phyloP scores from a whole-genome alignment of 2,797 vertebrate species.

The Anabacerthia variegaticeps region DNA sequence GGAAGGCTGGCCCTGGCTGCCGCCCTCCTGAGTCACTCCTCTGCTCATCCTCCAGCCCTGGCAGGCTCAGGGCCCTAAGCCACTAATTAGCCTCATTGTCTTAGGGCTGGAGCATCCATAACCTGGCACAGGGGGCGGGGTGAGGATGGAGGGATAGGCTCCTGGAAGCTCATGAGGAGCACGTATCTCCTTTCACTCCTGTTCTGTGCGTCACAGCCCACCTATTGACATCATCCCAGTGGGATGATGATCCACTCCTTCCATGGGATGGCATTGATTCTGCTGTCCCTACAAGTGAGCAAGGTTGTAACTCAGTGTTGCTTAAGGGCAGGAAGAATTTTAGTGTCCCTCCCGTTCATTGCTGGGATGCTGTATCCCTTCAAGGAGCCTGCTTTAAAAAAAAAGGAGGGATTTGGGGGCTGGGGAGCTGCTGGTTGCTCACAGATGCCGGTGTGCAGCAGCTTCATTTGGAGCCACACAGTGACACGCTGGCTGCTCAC shows the following conservation, averaged over 20 bases:
- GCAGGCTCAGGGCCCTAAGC: slow-evolving; percentile 33
- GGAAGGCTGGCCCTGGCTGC: neutral
- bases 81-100: slow-evolving; percentile 52
- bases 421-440: fast-evolving
- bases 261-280: fast-evolving
- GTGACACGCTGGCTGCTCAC: neutral
- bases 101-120: neutral
- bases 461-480: fast-evolving
- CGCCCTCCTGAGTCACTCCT: neutral
- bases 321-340: fast-evolving
- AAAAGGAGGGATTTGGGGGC: neutral
- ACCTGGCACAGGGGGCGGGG: neutral
- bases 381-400: neutral
- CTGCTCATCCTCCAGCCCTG: neutral
- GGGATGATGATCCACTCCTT: neutral
- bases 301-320: fast-evolving
- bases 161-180: neutral
- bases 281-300: fast-evolving
- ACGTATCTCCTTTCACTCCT: fast-evolving
- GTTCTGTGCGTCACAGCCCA: neutral
- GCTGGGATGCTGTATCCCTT: neutral
- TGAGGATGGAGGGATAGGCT: neutral
- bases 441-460: fast-evolving
- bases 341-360: neutral
- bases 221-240: fast-evolving